A percentile compares a stretch with the other conserved stretches of the same genome.
Conservation (phyloP, 2,888 invertebrate species). For the Criorhina ranunculi region DNA sequence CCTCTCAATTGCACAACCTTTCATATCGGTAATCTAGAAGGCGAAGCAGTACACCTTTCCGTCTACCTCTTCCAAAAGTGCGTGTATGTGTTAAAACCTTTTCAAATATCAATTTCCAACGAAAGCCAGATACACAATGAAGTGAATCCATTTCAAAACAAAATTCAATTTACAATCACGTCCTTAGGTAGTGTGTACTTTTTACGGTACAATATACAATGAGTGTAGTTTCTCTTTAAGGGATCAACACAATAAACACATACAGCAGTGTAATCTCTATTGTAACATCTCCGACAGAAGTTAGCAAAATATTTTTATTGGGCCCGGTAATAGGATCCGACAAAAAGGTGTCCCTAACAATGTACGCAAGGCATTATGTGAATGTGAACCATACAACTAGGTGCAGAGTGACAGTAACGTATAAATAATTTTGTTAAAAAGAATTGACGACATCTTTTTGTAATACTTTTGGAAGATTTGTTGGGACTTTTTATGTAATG, state of each 20-base stretch:
- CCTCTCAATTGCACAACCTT: slow-evolving; percentile 52
- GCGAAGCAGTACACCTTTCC: slow-evolving; percentile 44
- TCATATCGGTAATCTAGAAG: slow-evolving; percentile 47
- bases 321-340: slow-evolving; percentile 70
- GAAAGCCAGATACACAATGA: slow-evolving; percentile 29
- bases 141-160: slow-evolving; percentile 45
- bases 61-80: slow-evolving; percentile 41
- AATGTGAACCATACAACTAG: slow-evolving; percentile 23
- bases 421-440: slow-evolving; percentile 67
- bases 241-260: slow-evolving; percentile 54
- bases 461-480: slow-evolving; percentile 34
- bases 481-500: slow-evolving; percentile 66
- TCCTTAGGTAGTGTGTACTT: slow-evolving; percentile 54
- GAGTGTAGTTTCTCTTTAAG: slow-evolving; percentile 50
- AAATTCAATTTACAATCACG: slow-evolving; percentile 59
- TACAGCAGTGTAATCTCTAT: slow-evolving; percentile 66
- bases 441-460: slow-evolving; percentile 12
- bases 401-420: slow-evolving; percentile 50
- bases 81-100: slow-evolving; percentile 38
- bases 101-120: slow-evolving; percentile 59
- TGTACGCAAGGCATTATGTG: slow-evolving; percentile 39
- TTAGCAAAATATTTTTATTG: slow-evolving; percentile 77
- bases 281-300: slow-evolving; percentile 74
- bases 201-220: slow-evolving; percentile 46
- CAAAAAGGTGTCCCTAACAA: slow-evolving; percentile 63